Evolutionary conservation across 2,888 invertebrate species (phyloP).

Genomic region (Dyspetes luteomarginatus): DNA sequence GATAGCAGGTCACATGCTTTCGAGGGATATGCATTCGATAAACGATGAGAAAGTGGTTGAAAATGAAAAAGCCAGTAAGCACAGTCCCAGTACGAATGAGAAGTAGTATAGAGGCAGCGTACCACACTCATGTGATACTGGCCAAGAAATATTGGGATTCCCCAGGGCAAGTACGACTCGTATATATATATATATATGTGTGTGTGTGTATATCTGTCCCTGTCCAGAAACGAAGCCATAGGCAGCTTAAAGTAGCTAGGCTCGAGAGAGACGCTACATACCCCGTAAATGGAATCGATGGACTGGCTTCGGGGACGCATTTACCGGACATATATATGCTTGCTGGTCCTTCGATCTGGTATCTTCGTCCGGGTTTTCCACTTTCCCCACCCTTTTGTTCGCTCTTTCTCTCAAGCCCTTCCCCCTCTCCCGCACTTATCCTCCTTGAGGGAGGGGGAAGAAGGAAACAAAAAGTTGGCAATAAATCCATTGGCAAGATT

Average conservation of each 20-base stretch:
- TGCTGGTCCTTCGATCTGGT: conserved; percentile 14
- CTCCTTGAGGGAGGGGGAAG: not conserved
- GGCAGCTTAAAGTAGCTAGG: conserved; percentile 26
- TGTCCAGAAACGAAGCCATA: conserved; percentile 54
- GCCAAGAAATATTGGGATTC: conserved; percentile 74
- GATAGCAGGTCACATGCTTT: conserved; percentile 16
- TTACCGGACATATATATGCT: conserved; percentile 27
- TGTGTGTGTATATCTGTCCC: conserved; percentile 10
- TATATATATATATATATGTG: conserved; percentile 32
- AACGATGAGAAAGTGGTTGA: conserved; percentile 58
- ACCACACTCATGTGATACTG: conserved; percentile 3
- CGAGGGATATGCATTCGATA: conserved; percentile 20
- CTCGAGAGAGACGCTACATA: conserved; percentile 32
- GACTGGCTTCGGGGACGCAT: conserved; percentile 51
- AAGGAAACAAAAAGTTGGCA: conserved; percentile 46
- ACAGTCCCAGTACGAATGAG: not conserved
- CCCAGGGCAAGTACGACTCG: conserved; percentile 61
- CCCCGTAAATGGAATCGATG: conserved; percentile 61
- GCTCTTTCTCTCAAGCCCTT: not conserved
- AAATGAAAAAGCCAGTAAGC: conserved; percentile 32
- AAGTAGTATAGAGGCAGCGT: conserved; percentile 8
- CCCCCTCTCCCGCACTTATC: not conserved
- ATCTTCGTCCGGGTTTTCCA: conserved; percentile 4
- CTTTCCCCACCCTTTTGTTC: conserved; percentile 13
- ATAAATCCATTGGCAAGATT: conserved; percentile 61